phyloP scores from a whole-genome alignment of 2,113 vertebrate species.

The Rhynchopsitta pachyrhyncha region DNA sequence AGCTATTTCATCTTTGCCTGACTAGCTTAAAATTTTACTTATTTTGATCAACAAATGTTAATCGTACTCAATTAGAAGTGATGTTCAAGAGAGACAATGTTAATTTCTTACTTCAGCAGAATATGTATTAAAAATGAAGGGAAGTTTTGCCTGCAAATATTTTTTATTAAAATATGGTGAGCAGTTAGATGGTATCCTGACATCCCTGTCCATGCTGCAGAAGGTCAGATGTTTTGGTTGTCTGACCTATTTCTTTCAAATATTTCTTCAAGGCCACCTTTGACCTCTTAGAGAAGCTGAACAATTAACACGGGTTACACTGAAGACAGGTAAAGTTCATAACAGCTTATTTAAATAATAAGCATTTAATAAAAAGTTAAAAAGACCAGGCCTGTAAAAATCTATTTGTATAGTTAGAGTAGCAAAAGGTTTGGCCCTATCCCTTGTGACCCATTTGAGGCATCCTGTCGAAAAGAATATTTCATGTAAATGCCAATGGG shows the following conservation, averaged over 20 bases:
- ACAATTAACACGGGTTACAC: background rate
- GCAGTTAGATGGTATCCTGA: background rate
- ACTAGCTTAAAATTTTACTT: conserved; percentile 1
- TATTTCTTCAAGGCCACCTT: background rate
- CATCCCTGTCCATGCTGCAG: background rate
- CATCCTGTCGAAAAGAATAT: background rate
- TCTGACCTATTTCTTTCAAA: background rate
- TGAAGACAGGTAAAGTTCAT: background rate
- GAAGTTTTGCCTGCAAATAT: background rate
- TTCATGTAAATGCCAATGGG: background rate
- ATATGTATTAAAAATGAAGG: background rate
- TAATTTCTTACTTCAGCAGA: background rate
- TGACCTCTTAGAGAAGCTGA: background rate
- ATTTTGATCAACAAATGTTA: conserved; percentile 59
- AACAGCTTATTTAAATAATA: background rate
- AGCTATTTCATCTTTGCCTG: conserved; percentile 53
- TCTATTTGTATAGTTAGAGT: background rate
- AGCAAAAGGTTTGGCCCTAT: background rate
- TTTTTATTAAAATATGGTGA: background rate
- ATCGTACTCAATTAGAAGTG: background rate
- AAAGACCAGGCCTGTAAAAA: background rate
- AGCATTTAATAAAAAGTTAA: background rate
- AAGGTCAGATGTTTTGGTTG: background rate
- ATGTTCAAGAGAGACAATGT: background rate
- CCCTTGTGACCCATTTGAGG: background rate